Base-by-base conservation (phyloP, 2,888 invertebrate species). In the Bombylius major region DNA sequence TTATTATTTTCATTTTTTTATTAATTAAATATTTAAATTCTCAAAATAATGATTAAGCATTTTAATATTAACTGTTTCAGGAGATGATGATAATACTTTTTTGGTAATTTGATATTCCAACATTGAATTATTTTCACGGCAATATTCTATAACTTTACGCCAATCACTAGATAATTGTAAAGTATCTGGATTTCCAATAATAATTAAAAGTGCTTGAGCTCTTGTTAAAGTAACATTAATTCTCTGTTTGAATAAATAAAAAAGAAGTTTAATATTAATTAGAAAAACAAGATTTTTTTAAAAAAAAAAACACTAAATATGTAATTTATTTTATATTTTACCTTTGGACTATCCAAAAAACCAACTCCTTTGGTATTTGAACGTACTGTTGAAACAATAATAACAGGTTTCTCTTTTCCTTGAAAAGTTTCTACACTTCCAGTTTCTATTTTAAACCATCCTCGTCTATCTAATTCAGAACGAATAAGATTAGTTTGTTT, bases 401-500 rank as follows among this genome's bases (percentile, higher is more conserved):
- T 87, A 4, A 89, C 81, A 11, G 83, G 76, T 66, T 86, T 85
- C 71, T 94, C 93, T 61, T 87, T 85, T 1, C 93, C 93, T 71
- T 93, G 93, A 71, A 90, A 93, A 44, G 84, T 81, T 71, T 94
- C 93, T 2, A 90, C 89, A 0, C 92, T 87, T 1, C 92, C 93
- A 51, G 86, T 82, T 64, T 82, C 81, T 7, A 88, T 75, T 5
- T 77, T 68, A 58, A 63, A 62, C 64, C 65, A 69, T 48, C 63
- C 63, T 14, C 66, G 65, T 53, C 62, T 61, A 56, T 66, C 65
- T n/a, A 72, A 62, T 57, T 68, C 66, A 51, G 68, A 65, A 55
- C 67, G 68, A 59, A 76, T 75, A 53, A 72, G 70, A 56, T 68
- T 69, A 58, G 70, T 70, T 64, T 73, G 73, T 47, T 60, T 69